Evolutionary conservation across 2,888 invertebrate species (phyloP).

Genomic region (Sicus ferrugineus): DNA sequence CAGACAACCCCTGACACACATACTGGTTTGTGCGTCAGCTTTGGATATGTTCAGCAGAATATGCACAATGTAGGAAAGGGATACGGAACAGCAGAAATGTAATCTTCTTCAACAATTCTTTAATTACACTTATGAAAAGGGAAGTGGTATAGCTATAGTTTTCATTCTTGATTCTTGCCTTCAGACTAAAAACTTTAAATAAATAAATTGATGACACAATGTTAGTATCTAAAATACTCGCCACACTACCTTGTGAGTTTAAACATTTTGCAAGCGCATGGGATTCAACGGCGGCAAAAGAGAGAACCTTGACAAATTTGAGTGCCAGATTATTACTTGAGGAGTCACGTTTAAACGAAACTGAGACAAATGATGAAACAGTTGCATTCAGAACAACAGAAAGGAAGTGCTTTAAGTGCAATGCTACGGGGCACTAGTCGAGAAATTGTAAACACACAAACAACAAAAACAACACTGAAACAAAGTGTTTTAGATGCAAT

Average conservation of each 20-base stretch:
- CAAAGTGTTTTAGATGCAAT: constrained; percentile 1
- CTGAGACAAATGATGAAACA: neutral
- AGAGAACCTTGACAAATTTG: neutral
- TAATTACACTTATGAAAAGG: neutral
- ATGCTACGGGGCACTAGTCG: neutral
- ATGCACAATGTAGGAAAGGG: neutral
- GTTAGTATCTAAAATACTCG: neutral
- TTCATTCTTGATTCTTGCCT: neutral
- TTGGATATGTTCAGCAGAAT: neutral
- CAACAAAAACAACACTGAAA: neutral
- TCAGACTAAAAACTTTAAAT: neutral
- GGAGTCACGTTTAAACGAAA: neutral
- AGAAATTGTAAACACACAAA: neutral
- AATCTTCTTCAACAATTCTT: neutral
- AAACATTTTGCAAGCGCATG: neutral
- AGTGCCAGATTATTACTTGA: neutral
- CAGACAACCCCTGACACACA: neutral
- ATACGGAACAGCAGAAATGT: neutral
- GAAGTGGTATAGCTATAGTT: neutral
- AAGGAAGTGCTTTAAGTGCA: neutral
- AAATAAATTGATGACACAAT: neutral
- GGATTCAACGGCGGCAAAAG: neutral
- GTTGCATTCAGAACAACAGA: neutral
- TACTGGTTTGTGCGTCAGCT: neutral
- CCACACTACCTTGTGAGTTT: neutral